A percentile compares a stretch with the other conserved stretches of the same genome.
Evolutionary conservation across 2,113 vertebrate species (phyloP).

Genomic region (Tyrannus savana): DNA sequence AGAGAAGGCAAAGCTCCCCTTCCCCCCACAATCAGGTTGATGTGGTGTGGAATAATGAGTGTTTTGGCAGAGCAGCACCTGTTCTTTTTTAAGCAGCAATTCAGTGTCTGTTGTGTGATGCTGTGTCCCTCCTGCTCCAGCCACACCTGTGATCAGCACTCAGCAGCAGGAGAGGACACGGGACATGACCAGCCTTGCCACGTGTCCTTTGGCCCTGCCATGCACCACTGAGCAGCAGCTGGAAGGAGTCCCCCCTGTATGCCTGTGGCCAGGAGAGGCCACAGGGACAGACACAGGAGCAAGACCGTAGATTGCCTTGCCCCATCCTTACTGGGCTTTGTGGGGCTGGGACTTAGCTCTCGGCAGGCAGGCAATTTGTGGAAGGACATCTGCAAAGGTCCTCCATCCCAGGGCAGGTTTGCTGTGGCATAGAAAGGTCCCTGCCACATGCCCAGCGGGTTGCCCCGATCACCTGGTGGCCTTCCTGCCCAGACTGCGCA

Average conservation of each 20-base stretch:
- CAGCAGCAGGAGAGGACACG: neutral
- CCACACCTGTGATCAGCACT: conserved; percentile 52
- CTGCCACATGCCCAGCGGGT: neutral
- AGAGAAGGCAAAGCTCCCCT: conserved; percentile 83
- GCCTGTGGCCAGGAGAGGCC: neutral
- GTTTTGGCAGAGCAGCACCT: conserved; percentile 51
- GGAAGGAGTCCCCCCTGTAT: neutral
- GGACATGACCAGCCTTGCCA: conserved; percentile 34
- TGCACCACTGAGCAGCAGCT: neutral
- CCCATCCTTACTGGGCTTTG: neutral
- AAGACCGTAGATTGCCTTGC: neutral
- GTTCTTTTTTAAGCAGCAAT: conserved; percentile 56
- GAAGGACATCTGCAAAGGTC: neutral
- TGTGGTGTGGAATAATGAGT: conserved; percentile 81
- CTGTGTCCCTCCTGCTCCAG: conserved; percentile 44
- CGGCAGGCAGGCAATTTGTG: neutral
- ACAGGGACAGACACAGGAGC: conserved; percentile 59
- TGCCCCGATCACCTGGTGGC: neutral
- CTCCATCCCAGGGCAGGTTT: neutral
- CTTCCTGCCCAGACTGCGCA: neutral
- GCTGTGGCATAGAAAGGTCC: neutral
- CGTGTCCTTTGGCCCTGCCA: conserved; percentile 51
- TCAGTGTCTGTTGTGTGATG: conserved; percentile 40
- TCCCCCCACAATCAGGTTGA: conserved; percentile 81
- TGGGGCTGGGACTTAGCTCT: neutral